Evolutionary conservation across 2,888 invertebrate species (phyloP), one percentile per base, ranked within the genome.

Genomic region (Trichogramma evanescens): DNA sequence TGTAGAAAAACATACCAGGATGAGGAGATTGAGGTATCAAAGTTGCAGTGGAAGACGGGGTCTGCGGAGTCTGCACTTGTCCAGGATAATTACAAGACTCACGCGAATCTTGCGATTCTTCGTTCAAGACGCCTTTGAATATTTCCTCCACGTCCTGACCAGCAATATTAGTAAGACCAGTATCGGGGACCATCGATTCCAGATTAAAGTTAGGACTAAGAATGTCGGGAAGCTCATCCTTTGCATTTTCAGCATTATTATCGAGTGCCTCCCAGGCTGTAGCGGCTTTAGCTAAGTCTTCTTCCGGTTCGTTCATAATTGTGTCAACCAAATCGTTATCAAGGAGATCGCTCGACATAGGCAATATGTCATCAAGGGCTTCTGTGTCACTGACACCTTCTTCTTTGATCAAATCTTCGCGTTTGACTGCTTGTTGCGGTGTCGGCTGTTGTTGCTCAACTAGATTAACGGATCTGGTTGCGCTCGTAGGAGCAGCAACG

Each of bases 71-170:
- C 66, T 73, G 71, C 48, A 73, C 65, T 69, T 74, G 74, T 52
- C 74, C 72, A 61, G 74, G 71, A 66, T 84, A 83, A 54, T 82
- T 82, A 3, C 84, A 84, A 49, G 88, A 86, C 72, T 89, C 89
- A 76, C 89, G 89, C 2, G 89, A 88, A 75, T 89, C 89, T 81
- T 89, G 84, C 7, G 88, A 87, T 74, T 91, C 89, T 72, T 90
- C 89, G n/a, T 89, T 91, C 59, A 91, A 83, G 62, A 93, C 92
- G 50, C 89, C 92, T 80, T 93, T 93, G 78, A 95, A 92, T 72
- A 94, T 89, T 77, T 93, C 93, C 72, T 94, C 93, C 1, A 94
- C 92, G 69, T 93, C 93, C 76, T 91, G 91, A 72, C 89, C 87
- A 77, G 93, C 93, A 84, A 94, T 93, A 69, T 91, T 91, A 1